These are phyloP conservation scores for Manis javanica DNA, from an alignment of 2,797 vertebrate species.

Conservation along the genomic window DNA sequence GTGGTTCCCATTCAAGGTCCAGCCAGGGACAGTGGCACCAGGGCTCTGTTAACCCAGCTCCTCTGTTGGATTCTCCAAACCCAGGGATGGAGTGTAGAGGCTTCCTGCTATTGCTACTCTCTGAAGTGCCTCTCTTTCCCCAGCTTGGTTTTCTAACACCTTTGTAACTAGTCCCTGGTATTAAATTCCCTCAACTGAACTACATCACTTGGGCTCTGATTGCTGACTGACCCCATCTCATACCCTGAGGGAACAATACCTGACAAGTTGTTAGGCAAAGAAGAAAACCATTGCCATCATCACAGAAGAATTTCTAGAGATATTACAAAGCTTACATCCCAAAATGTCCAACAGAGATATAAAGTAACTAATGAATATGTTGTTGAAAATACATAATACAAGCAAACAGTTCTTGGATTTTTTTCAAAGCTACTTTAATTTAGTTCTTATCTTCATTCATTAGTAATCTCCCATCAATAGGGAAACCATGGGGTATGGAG, in stretches of 20 bases:
- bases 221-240: background rate
- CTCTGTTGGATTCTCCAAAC: background rate
- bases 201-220: background rate
- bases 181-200: background rate
- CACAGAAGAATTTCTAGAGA: background rate
- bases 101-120: background rate
- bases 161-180: background rate
- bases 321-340: background rate
- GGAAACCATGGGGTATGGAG: slow-evolving; percentile 11
- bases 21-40: background rate
- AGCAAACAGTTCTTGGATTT: background rate
- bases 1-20: background rate
- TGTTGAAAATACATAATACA: slow-evolving; percentile 34
- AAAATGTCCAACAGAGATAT: slow-evolving; percentile 1
- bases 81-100: background rate
- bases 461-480: slow-evolving; percentile 19
- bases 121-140: background rate
- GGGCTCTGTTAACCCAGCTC: background rate
- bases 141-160: background rate
- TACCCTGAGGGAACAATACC: background rate
- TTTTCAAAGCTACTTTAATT: background rate
- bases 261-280: slow-evolving; percentile 9
- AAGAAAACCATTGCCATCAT: background rate
- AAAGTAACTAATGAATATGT: background rate
- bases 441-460: slow-evolving; percentile 40